phyloP scores from a whole-genome alignment of 2,113 vertebrate genomes.

The Phalacrocorax brasilianus region DNA sequence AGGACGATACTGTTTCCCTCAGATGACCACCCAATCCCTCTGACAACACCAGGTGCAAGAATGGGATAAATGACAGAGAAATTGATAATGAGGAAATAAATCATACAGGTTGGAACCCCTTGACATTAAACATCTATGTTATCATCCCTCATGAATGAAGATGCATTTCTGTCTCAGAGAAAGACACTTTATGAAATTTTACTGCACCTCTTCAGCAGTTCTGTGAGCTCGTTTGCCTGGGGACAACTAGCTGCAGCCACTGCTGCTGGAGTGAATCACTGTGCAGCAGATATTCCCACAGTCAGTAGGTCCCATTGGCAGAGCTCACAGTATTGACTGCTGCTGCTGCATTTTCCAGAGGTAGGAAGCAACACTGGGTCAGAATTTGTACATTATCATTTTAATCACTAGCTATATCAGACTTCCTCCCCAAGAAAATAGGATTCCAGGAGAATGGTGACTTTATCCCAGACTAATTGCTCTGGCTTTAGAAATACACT shows the following conservation, averaged over 20 bases:
- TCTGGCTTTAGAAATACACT: not conserved
- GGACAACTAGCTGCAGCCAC: not conserved
- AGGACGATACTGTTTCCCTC: not conserved
- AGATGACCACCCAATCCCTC: not conserved
- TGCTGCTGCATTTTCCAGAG: not conserved
- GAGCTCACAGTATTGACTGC: not conserved
- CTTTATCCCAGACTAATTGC: not conserved
- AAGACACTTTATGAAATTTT: not conserved
- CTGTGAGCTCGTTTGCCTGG: not conserved
- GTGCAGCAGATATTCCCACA: not conserved
- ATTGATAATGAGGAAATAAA: not conserved
- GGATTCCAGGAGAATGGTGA: not conserved
- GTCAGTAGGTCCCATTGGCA: not conserved
- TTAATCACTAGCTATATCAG: not conserved
- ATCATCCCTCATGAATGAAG: not conserved
- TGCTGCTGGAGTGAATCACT: not conserved
- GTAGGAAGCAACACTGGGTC: not conserved
- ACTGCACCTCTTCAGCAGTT: not conserved
- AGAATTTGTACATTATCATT: not conserved
- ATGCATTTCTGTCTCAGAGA: not conserved
- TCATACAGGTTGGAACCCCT: not conserved
- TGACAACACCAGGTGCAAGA: not conserved
- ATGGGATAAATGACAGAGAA: not conserved
- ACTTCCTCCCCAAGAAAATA: not conserved
- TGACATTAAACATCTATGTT: not conserved